Base-by-base conservation (phyloP, 1,140 invertebrate species). In the Drosophila truncata region DNA sequence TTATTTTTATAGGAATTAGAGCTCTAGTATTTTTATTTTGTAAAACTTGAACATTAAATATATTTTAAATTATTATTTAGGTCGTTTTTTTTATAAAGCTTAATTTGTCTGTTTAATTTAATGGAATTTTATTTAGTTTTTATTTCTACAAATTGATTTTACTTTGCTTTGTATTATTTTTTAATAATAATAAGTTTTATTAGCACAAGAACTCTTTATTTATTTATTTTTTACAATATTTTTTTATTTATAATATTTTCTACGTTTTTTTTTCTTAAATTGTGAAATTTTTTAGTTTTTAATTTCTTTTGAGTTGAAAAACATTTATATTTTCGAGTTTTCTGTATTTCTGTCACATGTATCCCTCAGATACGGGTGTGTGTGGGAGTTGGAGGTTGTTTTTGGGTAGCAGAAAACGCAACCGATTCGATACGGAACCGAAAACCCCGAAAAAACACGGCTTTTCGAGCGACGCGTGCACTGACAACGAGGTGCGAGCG, bases 401-500 rank as follows among this genome's bases (percentile, higher is more conserved):
- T 55, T 35, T 55, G 20, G 66, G 54, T 29, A 72, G 50, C 69
- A 44, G 54, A 72, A 72, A 65, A 49, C 62, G 46, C 64, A 52
- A 52, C 46, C 65, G 65, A 69, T 50, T 52, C 62, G 62, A 33
- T 47, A 47, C 61, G 64, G 61, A 66, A 47, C 65, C 65, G 65
- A 67, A 39, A 59, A 50, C 23, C 52, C 52, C 52, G 52, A 55
- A 37, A 27, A 54, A 55, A 55, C 33, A 55, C 52, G 52, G 52
- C 52, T 54, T 54, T 35, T 54, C 66, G 69, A 72, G 67, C 69
- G 54, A 72, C 81, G 85, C 78, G 78, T 86, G 85, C 84, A 84
- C 77, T 84, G 88, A 90, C 84, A 88, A 71, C 80, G 85, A 78
- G 77, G 85, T 66, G 73, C 84, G 85, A 81, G 85, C 84, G 78